A percentile compares a stretch with the other conserved stretches of the same genome.
phyloP scores from a whole-genome alignment of 1,140 invertebrate species.

The Macrotrachela quadricornifera region DNA sequence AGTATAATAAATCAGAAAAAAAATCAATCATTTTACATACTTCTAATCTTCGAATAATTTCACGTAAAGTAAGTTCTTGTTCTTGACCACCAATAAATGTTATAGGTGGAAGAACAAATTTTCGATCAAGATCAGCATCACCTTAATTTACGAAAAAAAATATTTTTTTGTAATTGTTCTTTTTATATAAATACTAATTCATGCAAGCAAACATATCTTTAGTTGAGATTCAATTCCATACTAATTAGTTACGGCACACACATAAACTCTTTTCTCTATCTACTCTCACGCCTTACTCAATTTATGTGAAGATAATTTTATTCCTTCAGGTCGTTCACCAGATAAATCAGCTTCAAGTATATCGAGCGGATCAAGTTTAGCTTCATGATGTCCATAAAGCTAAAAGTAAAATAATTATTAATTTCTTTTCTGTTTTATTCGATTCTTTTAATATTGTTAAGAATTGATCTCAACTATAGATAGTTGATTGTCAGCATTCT shows the following conservation, averaged over 20 bases:
- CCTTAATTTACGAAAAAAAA: constrained; percentile 20
- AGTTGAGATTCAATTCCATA: not conserved
- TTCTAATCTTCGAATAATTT: constrained; percentile 76
- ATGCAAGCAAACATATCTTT: not conserved
- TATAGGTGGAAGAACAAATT: constrained; percentile 83
- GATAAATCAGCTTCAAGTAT: constrained; percentile 32
- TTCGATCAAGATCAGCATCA: constrained; percentile 82
- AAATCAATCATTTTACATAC: constrained; percentile 32
- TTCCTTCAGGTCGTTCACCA: not conserved
- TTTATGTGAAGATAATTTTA: not conserved
- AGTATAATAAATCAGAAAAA: not conserved
- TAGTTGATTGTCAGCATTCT: no score
- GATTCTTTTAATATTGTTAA: no score
- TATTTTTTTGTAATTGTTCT: no score
- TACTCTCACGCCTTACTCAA: not conserved
- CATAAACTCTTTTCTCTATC: not conserved
- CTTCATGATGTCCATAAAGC: constrained; percentile 93
- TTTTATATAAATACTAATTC: no score
- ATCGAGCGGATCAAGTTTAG: constrained; percentile 83
- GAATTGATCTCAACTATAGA: no score
- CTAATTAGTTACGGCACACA: not conserved
- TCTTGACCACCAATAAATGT: constrained; percentile 86
- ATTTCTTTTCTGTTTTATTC: no score
- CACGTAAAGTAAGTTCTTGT: constrained; percentile 61
- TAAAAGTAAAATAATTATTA: no score